These are phyloP conservation scores for Apaloderma vittatum DNA, from an alignment of 2,113 vertebrate species.

Conservation along the genomic window DNA sequence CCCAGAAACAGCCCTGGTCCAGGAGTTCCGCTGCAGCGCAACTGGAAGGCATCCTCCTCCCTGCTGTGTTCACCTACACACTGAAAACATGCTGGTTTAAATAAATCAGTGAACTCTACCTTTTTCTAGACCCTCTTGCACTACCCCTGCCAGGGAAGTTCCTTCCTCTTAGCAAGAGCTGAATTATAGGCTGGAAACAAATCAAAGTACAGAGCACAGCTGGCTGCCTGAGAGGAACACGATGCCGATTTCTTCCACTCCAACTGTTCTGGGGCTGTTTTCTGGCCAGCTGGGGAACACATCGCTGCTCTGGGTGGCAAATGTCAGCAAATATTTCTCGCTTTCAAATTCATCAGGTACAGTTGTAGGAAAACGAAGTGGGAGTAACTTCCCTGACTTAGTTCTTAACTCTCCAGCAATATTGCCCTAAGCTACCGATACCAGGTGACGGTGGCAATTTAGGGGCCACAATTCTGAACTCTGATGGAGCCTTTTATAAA, in stretches of 20 bases:
- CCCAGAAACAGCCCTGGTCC: background rate
- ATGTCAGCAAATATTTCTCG: conserved; percentile 48
- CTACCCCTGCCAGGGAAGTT: background rate
- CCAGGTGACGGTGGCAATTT: accelerated
- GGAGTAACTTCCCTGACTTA: background rate
- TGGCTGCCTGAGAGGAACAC: conserved; percentile 17
- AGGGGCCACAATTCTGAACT: background rate
- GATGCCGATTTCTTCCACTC: conserved; percentile 15
- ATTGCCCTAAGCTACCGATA: background rate
- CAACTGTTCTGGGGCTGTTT: conserved; percentile 26
- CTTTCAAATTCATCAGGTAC: background rate
- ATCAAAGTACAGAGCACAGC: conserved; percentile 39
- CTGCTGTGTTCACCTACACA: background rate
- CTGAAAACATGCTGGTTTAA: accelerated
- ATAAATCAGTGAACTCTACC: background rate
- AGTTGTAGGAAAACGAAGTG: background rate
- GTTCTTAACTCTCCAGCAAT: background rate
- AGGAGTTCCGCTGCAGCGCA: background rate
- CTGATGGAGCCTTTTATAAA: background rate
- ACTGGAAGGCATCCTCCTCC: background rate
- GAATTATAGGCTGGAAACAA: conserved; percentile 32
- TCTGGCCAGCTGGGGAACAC: background rate
- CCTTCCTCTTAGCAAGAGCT: conserved; percentile 16
- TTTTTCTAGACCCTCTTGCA: background rate
- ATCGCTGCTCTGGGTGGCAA: background rate